These are phyloP conservation scores for Cacatua alba DNA, from an alignment of 2,113 vertebrate genomes.

Conservation along the genomic window DNA sequence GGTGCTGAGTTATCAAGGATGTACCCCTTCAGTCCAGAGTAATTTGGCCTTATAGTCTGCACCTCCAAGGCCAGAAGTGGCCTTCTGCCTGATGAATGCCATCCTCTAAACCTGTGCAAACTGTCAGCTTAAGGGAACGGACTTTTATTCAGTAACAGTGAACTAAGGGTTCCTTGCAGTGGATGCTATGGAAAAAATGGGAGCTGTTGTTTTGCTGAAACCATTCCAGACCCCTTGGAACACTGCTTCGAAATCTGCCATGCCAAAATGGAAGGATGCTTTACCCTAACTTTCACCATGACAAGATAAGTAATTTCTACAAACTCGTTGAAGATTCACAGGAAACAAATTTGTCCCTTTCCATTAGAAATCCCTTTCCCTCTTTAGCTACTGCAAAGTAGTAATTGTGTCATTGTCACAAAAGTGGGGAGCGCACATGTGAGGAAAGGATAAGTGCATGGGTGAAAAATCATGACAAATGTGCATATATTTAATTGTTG, in stretches of 20 bases:
- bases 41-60: not conserved
- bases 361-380: not conserved
- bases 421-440: fast-evolving
- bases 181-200: not conserved
- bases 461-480: not conserved
- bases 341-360: not conserved
- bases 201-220: not conserved
- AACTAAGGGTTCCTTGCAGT: not conserved
- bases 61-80: not conserved
- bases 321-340: not conserved
- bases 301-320: not conserved
- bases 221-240: not conserved
- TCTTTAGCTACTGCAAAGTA: not conserved
- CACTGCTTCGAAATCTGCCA: not conserved
- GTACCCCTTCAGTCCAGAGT: not conserved
- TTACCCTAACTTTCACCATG: not conserved
- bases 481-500: not conserved
- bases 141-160: not conserved
- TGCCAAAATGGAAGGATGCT: not conserved
- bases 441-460: not conserved
- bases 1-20: not conserved
- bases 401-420: not conserved
- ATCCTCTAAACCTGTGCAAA: not conserved
- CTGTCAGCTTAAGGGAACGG: not conserved
- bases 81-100: not conserved